Conservation (phyloP, 2,113 vertebrate genomes). For the Penelope pileata region DNA sequence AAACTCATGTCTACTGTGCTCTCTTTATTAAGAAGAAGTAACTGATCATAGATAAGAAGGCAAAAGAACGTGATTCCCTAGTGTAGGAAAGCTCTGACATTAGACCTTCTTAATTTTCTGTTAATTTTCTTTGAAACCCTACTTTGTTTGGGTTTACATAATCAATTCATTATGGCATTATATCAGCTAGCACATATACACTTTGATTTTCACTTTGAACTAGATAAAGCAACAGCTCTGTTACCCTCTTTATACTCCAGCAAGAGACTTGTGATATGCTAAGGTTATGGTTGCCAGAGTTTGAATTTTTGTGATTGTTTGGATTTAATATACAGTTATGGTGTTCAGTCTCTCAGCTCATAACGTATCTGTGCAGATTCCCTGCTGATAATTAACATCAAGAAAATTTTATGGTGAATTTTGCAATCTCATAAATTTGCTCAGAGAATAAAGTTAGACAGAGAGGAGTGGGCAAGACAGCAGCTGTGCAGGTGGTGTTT, state of each 20-base stretch:
- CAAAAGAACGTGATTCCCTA: background rate
- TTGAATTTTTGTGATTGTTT: background rate
- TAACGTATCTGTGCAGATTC: background rate
- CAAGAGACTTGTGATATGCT: background rate
- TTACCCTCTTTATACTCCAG: background rate
- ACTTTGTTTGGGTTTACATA: background rate
- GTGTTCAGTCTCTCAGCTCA: background rate
- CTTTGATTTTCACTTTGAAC: background rate
- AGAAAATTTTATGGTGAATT: background rate
- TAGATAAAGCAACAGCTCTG: background rate
- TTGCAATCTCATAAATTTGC: background rate
- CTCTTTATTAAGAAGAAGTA: background rate
- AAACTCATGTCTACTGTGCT: background rate
- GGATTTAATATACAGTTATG: background rate
- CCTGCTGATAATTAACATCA: background rate
- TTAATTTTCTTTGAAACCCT: background rate
- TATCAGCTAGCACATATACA: background rate
- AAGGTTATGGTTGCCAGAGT: background rate
- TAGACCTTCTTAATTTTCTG: background rate
- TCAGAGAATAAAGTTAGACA: background rate
- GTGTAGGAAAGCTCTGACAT: background rate
- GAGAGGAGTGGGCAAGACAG: accelerated
- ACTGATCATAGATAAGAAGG: background rate
- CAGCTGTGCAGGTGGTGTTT: background rate
- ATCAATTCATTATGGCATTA: background rate